Base-by-base conservation (phyloP, 2,888 invertebrate genomes). In the Phlogophora meticulosa region DNA sequence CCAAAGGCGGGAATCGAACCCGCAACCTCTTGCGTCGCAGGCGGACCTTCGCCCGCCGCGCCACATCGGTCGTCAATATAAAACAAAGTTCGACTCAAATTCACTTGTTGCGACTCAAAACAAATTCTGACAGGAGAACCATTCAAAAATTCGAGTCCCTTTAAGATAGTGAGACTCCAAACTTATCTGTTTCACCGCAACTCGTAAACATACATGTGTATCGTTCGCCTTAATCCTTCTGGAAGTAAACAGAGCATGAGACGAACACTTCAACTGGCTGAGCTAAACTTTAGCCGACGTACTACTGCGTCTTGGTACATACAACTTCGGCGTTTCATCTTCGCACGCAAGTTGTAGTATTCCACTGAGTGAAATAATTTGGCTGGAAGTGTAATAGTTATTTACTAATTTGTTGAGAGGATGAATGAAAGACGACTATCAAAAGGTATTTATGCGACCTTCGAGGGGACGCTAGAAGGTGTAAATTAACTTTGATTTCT, bases 111-210 rank as follows among this genome's bases (percentile, higher is more conserved):
- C 17, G 2, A 24, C 52, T 20, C 40, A 20, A 40, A 59, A 22
- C 28, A 10, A 62, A 45, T 10, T 57, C 10, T 38, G 7, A 13
- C 11, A 22, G 10, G 15, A 7, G 7, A 7, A 22, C 17, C 15
- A 34, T 70, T 48, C 46, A 40, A 43, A n/a, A 69, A 57, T 38
- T 22, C 5, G n/a, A 61, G 20, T 61, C 22, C 38, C 42, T 61
- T 70, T 20, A 53, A 57, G 56, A 72, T 51, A 70, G 53, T 48
- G 36, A 61, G 56, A 40, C 13, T 45, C 46, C 46, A 65, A 75
- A 72, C 60, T 72, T 78, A 51, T 73, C 78, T 46, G 73, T 62
- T 56, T 45, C 58, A 55, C 61, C 78, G 15, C 78, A 76, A 58
- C 51, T 73, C 15, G 58, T 43, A 56, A 48, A 73, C 49, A 36